These are phyloP conservation scores for Corythornis madagascariensis DNA, from an alignment of 2,113 vertebrate genomes.

Conservation along the genomic window DNA sequence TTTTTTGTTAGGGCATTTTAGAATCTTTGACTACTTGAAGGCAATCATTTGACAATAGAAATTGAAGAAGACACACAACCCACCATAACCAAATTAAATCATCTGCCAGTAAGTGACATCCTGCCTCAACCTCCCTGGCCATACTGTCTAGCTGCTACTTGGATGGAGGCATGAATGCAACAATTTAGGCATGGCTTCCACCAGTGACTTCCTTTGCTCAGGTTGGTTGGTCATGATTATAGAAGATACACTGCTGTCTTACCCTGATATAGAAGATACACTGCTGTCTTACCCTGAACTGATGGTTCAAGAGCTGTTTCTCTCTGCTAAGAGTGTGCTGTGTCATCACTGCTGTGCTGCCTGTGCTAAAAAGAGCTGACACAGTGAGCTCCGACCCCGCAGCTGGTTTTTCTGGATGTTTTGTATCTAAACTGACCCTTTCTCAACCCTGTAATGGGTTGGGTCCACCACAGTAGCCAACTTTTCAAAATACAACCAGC, in stretches of 20 bases:
- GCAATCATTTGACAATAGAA: neutral
- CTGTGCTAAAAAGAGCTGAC: neutral
- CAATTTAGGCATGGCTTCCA: neutral
- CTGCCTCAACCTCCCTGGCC: neutral
- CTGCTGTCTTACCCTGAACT: neutral
- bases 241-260: neutral
- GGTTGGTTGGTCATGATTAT: neutral
- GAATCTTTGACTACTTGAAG: neutral
- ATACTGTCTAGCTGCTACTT: neutral
- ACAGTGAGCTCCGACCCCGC: neutral
- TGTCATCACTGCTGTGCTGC: neutral
- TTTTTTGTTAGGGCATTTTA: neutral
- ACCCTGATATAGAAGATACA: too few relatives aligned
- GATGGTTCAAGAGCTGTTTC: neutral
- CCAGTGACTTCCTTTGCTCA: neutral
- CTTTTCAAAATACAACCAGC: neutral
- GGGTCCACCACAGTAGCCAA: conserved; percentile 6
- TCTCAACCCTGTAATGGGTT: neutral
- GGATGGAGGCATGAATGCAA: neutral
- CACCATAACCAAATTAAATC: neutral
- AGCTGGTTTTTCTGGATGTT: neutral
- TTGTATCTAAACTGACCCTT: neutral
- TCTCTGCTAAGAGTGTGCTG: neutral
- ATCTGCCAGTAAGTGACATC: neutral
- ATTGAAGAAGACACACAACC: neutral